phyloP scores from a whole-genome alignment of 2,888 invertebrate species.

The Drosophila prolongata region DNA sequence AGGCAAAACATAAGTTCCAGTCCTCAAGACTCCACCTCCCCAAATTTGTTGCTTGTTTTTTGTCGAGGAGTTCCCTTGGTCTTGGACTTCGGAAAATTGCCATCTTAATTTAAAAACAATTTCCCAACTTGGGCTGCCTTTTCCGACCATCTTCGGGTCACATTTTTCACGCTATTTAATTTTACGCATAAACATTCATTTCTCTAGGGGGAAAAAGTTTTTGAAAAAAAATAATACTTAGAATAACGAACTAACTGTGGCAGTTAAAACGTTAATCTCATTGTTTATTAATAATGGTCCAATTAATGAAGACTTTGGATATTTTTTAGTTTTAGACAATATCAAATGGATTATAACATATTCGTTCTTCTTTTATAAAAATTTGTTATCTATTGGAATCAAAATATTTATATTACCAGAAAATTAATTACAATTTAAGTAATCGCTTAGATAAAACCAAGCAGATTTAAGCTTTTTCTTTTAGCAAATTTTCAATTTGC shows the following conservation, averaged over 20 bases:
- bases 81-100: constrained; percentile 50
- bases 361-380: no score
- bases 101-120: constrained; percentile 80
- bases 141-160: constrained; percentile 10
- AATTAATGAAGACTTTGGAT: neutral
- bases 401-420: no score
- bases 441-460: no score
- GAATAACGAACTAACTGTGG: neutral
- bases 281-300: neutral
- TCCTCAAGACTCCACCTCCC: neutral
- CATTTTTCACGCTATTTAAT: constrained; percentile 40
- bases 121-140: constrained; percentile 37
- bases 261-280: neutral
- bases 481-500: constrained; percentile 16
- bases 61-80: neutral
- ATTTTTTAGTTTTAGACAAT: no score
- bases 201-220: constrained; percentile 41
- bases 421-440: no score
- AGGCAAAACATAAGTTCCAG: constrained; percentile 53
- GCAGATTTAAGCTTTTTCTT: neutral
- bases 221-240: neutral
- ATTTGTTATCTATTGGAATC: no score
- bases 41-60: neutral
- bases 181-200: constrained; percentile 58
- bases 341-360: no score